A percentile compares a stretch with the other conserved stretches of the same genome.
Evolutionary conservation across 1,140 invertebrate species (phyloP).

Genomic region (Macrotrachela quadricornifera): DNA sequence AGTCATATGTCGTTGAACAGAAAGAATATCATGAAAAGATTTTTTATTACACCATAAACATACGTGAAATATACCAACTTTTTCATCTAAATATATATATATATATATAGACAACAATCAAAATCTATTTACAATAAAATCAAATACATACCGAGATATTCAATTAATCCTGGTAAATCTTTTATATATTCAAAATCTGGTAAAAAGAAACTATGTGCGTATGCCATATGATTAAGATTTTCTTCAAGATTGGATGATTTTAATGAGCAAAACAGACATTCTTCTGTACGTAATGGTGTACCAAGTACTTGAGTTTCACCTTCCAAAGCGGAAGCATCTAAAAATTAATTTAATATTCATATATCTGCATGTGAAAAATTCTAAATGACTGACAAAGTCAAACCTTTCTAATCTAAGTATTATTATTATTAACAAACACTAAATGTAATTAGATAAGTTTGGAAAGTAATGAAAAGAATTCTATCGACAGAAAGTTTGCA

Average conservation of each 20-base stretch:
- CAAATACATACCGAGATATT: conserved; percentile 49
- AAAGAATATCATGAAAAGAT: conserved; percentile 26
- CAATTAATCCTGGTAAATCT: conserved; percentile 60
- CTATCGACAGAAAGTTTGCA: too few species aligned
- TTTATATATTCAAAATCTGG: conserved; percentile 66
- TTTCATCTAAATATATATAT: conserved; percentile 22
- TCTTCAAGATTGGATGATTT: conserved; percentile 49
- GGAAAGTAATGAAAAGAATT: too few species aligned
- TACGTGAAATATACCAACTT: conserved; percentile 50
- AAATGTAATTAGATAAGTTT: too few species aligned
- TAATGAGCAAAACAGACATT: conserved; percentile 72
- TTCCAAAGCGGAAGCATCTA: conserved; percentile 16
- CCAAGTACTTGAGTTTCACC: conserved; percentile 26
- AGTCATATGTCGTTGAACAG: conserved; percentile 58
- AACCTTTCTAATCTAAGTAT: too few species aligned
- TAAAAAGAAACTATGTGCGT: conserved; percentile 72
- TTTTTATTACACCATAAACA: conserved; percentile 82
- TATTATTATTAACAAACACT: too few species aligned
- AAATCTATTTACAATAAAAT: too few species aligned
- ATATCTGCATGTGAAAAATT: too few species aligned
- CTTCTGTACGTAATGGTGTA: conserved; percentile 39
- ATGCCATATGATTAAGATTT: conserved; percentile 76
- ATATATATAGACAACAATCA: conserved; percentile 8
- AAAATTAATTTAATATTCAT: not conserved
- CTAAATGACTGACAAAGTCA: too few species aligned